Evolutionary conservation across 1,140 invertebrate species (phyloP), one percentile per base, ranked within the genome.

Genomic region (Dendrolimus punctatus): DNA sequence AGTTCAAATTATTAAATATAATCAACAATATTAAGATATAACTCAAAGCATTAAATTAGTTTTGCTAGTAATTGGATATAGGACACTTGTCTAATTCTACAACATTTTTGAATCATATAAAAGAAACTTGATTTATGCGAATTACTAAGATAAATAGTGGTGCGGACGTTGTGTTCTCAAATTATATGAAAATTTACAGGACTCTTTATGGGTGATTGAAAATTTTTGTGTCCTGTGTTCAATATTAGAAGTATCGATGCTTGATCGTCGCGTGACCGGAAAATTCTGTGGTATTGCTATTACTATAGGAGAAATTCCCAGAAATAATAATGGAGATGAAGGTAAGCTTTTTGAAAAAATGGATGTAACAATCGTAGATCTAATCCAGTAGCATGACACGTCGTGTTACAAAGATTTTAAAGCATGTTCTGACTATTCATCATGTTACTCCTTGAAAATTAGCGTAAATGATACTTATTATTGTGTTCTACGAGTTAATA

Each of bases 221-320:
- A 68, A 72, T 40, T 77, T 76, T 51, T 75, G 69, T 38, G 57
- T 82, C 10, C 73, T 67, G 37, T 77, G 75, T 51, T 68, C 76
- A 1, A 57, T 82, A 47, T 64, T 79, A n/a, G 76, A 82, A 65
- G 68, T 76, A 36, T 80, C 79, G 4, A 73, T 76, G 72, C 46
- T 82, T 6, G 71, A 82, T 51, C 57, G 60, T 40, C 46, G 43
- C 2, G 38, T 76, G 1, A 42, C 53, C 9, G 58, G 61, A 6
- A 71, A 66, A 50, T 57, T 46, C 36, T 73, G 71, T 56, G 76
- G 76, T 23, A 58, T 80, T 6, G 76, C 76, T 36, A 67, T 82
- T n/a, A 77, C 73, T 6, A 59, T 76, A n/a, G 71, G 75, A 6
- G 75, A 82, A 23, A 64, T 79, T 6, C 57, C 58, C 9, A 51